A percentile compares a stretch with the other conserved stretches of the same genome.
phyloP scores from a whole-genome alignment of 1,140 invertebrate species.

The roundworm (Caenorhabditis elegans) region WBcel235 BX284605.5:10968001-10968500 shows the following conservation, averaged over 20 bases:
- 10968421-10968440: neutral
- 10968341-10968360: neutral
- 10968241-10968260: slow-evolving; percentile 29
- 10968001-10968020: neutral
- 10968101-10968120: slow-evolving; percentile 25
- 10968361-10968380: neutral
- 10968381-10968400: slow-evolving; percentile 32
- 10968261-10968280: slow-evolving; percentile 37
- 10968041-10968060: slow-evolving; percentile 28
- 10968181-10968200: slow-evolving; percentile 31
- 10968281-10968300: slow-evolving; percentile 5
- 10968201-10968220: neutral
- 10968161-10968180: neutral
- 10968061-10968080: slow-evolving; percentile 34
- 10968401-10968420: slow-evolving; percentile 9
- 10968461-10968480: no score
- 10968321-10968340: slow-evolving; percentile 5
- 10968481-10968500: no score
- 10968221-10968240: slow-evolving; percentile 16
- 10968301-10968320: neutral
- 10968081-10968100: slow-evolving; percentile 32
- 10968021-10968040: slow-evolving; percentile 1
- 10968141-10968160: neutral
- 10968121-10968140: neutral
- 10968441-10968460: no score